Percentiles rank a stretch among this genome's conserved stretches.
phyloP scores from a whole-genome alignment of 1,140 invertebrate genomes.

The Ladona fulva region DNA sequence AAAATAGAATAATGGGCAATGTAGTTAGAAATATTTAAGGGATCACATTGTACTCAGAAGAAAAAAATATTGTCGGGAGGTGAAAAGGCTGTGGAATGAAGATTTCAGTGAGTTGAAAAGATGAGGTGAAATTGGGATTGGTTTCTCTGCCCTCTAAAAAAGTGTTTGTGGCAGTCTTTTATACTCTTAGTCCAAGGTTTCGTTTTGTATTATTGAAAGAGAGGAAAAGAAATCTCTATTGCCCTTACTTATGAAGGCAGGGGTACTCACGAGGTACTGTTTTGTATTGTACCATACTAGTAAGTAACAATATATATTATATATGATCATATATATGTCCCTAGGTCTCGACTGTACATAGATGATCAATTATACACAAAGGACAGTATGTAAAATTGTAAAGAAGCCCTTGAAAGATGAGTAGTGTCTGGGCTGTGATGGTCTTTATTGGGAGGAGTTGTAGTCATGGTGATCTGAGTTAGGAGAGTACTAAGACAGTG shows the following conservation, averaged over 20 bases:
- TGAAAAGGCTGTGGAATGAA: conserved; percentile 13
- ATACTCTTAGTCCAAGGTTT: conserved; percentile 23
- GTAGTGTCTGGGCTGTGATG: conserved; percentile 11
- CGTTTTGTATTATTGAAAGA: conserved; percentile 23
- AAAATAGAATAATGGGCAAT: conserved; percentile 10
- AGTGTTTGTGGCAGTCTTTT: conserved; percentile 22
- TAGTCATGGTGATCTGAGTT: conserved; percentile 5
- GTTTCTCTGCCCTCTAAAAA: conserved; percentile 13
- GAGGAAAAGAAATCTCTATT: conserved; percentile 19
- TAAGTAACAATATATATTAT: conserved; percentile 13
- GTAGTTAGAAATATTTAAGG: conserved; percentile 7
- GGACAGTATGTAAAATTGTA: neutral
- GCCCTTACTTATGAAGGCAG: conserved; percentile 19
- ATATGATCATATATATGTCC: neutral
- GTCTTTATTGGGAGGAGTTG: neutral
- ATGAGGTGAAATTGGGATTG: conserved; percentile 1
- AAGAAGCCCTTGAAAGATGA: conserved; percentile 9
- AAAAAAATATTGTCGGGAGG: conserved; percentile 11
- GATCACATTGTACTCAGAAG: conserved; percentile 9
- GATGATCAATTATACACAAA: neutral
- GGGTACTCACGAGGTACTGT: conserved; percentile 21
- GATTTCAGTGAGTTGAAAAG: conserved; percentile 6
- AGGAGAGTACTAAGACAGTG: neutral
- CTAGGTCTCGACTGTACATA: neutral
- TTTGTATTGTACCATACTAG: conserved; percentile 23